Evolutionary conservation across 1,140 invertebrate species (phyloP).

Genomic region (Panonychus citri): DNA sequence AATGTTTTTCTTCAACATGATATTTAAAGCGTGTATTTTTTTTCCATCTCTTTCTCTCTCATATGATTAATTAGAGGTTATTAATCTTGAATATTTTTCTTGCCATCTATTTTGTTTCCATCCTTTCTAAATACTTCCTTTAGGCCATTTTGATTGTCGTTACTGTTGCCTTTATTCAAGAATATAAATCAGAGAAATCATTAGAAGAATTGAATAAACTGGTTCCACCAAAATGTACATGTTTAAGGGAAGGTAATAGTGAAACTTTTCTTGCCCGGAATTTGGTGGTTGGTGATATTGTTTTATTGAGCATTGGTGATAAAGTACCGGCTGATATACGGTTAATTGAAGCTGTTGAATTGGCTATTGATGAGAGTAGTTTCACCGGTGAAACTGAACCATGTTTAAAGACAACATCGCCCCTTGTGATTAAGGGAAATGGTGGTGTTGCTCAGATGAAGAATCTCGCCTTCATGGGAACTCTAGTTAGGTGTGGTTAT

Average conservation of each 20-base stretch:
- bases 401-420: constrained; percentile 35
- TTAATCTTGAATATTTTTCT: too few relatives aligned
- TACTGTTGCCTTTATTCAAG: constrained; percentile 96
- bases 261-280: constrained; percentile 79
- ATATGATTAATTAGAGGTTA: too few relatives aligned
- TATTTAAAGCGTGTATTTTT: too few relatives aligned
- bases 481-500: constrained; percentile 81
- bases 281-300: constrained; percentile 91
- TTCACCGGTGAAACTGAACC: constrained; percentile 71
- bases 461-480: constrained; percentile 97
- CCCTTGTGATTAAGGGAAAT: constrained; percentile 8
- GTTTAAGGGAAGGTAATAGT: constrained; percentile 55
- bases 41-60: too few relatives aligned
- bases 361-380: constrained; percentile 90
- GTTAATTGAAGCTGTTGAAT: constrained; percentile 57
- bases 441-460: constrained; percentile 38
- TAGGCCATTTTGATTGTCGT: constrained; percentile 83
- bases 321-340: constrained; percentile 85
- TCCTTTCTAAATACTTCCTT: neutral
- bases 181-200: constrained; percentile 90
- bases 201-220: constrained; percentile 92
- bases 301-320: constrained; percentile 77
- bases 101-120: too few relatives aligned
- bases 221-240: constrained; percentile 44
- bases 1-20: too few relatives aligned